Conservation (phyloP, 2,888 invertebrate genomes). For the Drosophila paramelanica region DNA sequence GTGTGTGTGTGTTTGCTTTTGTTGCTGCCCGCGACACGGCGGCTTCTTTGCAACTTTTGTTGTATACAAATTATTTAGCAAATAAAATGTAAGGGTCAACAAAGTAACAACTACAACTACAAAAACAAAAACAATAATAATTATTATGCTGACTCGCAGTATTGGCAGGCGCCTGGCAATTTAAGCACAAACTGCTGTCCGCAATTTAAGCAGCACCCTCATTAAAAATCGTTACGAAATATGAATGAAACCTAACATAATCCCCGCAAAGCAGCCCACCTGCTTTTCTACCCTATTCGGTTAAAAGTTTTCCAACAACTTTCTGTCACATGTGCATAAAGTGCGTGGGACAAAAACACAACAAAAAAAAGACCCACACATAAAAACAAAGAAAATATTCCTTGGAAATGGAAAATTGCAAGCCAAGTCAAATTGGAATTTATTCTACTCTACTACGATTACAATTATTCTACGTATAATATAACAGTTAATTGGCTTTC, state of each 20-base stretch:
- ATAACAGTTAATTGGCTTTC: too few species aligned
- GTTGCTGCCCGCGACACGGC: conserved; percentile 25
- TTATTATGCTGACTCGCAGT: conserved; percentile 21
- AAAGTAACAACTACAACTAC: conserved; percentile 29
- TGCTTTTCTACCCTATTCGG: conserved; percentile 2
- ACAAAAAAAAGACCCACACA: too few species aligned
- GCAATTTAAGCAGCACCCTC: conserved; percentile 23
- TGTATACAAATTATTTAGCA: conserved; percentile 59
- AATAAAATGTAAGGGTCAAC: conserved; percentile 58
- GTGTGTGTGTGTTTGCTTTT: conserved; percentile 24
- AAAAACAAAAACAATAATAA: conserved; percentile 28
- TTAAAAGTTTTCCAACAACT: conserved; percentile 11
- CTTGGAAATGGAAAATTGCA: background rate
- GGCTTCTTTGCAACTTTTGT: conserved; percentile 44
- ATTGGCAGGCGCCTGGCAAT: conserved; percentile 33
- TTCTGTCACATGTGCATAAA: conserved; percentile 12
- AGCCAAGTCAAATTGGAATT: background rate
- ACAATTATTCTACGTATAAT: too few species aligned
- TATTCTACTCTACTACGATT: background rate
- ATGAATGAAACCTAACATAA: conserved; percentile 1
- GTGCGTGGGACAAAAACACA: background rate
- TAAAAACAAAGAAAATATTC: background rate
- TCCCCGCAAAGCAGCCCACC: background rate
- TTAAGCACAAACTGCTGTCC: background rate
- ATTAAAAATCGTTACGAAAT: conserved; percentile 30